Evolutionary conservation across 2,113 vertebrate genomes (phyloP).

Genomic region (Aepyceros melampus): DNA sequence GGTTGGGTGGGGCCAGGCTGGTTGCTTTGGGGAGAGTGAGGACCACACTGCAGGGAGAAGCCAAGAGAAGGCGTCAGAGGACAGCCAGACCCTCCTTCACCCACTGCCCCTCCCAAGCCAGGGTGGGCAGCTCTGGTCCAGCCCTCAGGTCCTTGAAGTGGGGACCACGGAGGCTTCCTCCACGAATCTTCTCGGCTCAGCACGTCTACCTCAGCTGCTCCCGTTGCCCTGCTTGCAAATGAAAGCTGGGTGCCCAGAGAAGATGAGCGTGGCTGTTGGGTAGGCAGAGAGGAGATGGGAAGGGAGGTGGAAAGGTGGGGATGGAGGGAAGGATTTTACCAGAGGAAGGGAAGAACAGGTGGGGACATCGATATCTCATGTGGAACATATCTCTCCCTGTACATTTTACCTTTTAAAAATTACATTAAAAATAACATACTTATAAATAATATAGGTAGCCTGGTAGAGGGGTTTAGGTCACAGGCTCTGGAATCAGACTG

Average conservation of each 20-base stretch:
- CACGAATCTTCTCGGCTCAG: background rate
- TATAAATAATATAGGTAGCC: background rate
- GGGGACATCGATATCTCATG: background rate
- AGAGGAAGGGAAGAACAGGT: background rate
- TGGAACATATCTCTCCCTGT: background rate
- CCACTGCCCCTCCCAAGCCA: rapidly evolving
- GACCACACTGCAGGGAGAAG: background rate
- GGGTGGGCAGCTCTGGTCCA: background rate
- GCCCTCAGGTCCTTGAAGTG: too few species aligned
- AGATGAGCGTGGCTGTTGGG: too few species aligned
- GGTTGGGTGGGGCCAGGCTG: background rate
- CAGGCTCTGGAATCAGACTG: background rate
- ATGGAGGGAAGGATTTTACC: too few species aligned
- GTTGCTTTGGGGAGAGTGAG: background rate
- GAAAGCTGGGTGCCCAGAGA: background rate
- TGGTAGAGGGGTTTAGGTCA: background rate
- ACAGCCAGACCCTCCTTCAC: background rate
- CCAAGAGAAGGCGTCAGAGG: background rate
- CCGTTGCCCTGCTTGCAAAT: background rate
- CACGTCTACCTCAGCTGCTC: rapidly evolving
- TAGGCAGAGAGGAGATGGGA: background rate
- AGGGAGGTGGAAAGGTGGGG: too few species aligned
- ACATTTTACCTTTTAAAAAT: background rate
- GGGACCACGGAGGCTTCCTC: background rate
- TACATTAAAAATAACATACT: background rate